phyloP scores from a whole-genome alignment of 2,888 invertebrate genomes.

The Crioceris asparagi region DNA sequence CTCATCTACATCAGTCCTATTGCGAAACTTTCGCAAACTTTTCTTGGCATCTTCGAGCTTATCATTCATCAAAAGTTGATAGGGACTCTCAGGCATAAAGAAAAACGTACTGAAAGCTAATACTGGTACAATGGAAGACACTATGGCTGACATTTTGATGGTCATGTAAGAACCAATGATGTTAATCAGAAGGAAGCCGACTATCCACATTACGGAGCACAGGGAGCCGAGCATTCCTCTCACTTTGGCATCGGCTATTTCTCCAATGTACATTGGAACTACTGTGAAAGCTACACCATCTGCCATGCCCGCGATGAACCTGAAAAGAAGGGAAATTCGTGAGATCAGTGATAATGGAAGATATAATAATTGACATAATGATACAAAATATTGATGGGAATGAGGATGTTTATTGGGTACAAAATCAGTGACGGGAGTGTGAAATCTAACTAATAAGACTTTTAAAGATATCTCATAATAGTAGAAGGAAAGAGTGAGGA shows the following conservation, averaged over 20 bases:
- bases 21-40: conserved; percentile 40
- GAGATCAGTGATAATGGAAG: conserved; percentile 2
- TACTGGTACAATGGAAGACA: conserved; percentile 39
- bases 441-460: background rate
- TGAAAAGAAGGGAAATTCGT: conserved; percentile 29
- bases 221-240: conserved; percentile 53
- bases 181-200: conserved; percentile 51
- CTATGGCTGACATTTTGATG: conserved; percentile 41
- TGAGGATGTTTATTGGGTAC: no score
- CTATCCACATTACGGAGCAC: conserved; percentile 44
- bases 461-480: no score
- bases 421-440: no score
- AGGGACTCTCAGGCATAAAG: conserved; percentile 51
- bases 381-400: background rate
- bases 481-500: no score
- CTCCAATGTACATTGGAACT: conserved; percentile 50
- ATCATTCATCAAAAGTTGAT: conserved; percentile 38
- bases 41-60: conserved; percentile 38
- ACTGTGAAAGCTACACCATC: conserved; percentile 37
- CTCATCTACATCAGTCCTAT: conserved; percentile 17
- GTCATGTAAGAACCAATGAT: conserved; percentile 39
- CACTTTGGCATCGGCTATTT: conserved; percentile 46
- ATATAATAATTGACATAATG: conserved; percentile 4
- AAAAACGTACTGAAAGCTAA: conserved; percentile 39
- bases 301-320: conserved; percentile 48